Base-by-base conservation (phyloP, 2,888 invertebrate genomes). In the Athalia rosae region DNA sequence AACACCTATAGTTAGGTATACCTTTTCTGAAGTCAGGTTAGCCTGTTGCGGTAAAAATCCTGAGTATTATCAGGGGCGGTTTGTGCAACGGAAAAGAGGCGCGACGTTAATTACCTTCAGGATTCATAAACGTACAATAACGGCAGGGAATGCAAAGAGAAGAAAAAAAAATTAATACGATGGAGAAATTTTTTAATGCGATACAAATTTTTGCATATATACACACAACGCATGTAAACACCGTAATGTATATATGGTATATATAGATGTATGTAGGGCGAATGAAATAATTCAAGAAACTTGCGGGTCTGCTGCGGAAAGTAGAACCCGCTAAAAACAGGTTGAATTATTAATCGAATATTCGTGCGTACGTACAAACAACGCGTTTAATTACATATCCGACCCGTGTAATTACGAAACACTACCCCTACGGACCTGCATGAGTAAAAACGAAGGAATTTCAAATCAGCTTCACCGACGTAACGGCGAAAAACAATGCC, bases 251-350 rank as follows among this genome's bases (percentile, higher is more conserved):
- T n/a, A n/a, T n/a, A n/a, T 2, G 28, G 28, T 28, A 45, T 64
- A 7, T 6, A n/a, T 50, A 64, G 47, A 58, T n/a, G 5, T 64
- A 47, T 64, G 13, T 13, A 47, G 13, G 6, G 13, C 47, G 28
- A 8, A 64, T 28, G 64, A 67, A 67, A 67, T 67, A 53, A 67
- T 67, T 67, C 47, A 66, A 48, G 48, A 48, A n/a, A 50, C 48
- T 48, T 48, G 47, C 53, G 53, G 53, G n/a, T 47, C 15, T 9
- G 48, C 13, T 15, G n/a, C 5, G 50, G 6, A 53, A 50, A 67
- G 48, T 67, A 15, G 53, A 50, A 28, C 50, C 41, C 53, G 9
- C 53, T n/a, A n/a, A 67, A 53, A 67, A 67, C 41, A 11, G 13
- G 41, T 53, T 67, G 1, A 53, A 67, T 67, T 67, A 67, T 67